Percentiles rank a stretch among this genome's conserved stretches.
Conservation (phyloP, 2,888 invertebrate genomes). For the Catocala sponsa region DNA sequence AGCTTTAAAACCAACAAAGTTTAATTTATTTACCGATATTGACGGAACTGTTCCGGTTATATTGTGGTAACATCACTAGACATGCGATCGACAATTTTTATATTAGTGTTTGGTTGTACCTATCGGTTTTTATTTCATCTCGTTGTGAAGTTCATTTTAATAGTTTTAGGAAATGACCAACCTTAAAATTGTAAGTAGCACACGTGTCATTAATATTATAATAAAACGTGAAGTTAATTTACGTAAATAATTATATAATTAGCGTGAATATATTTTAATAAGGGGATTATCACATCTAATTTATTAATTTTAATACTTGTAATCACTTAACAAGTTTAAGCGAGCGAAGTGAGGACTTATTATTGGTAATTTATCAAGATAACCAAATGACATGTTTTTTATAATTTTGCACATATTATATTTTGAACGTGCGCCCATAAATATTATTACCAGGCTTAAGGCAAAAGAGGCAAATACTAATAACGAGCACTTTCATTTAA, state of each 20-base stretch:
- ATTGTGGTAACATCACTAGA: slow-evolving; percentile 32
- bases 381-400: slow-evolving; percentile 31
- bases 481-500: slow-evolving; percentile 42
- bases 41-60: slow-evolving; percentile 26
- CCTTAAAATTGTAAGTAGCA: background rate
- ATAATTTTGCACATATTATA: slow-evolving; percentile 36
- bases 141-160: slow-evolving; percentile 1
- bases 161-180: slow-evolving; percentile 12
- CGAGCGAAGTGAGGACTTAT: slow-evolving; percentile 24
- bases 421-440: slow-evolving; percentile 42
- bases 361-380: slow-evolving; percentile 41
- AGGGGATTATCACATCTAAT: slow-evolving; percentile 31
- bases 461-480: slow-evolving; percentile 41
- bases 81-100: slow-evolving; percentile 9
- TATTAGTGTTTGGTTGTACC: slow-evolving; percentile 11
- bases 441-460: slow-evolving; percentile 41
- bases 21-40: slow-evolving; percentile 27
- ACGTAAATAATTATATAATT: slow-evolving; percentile 38
- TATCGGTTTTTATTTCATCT: background rate
- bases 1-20: slow-evolving; percentile 29
- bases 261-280: slow-evolving; percentile 28
- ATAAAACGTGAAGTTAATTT: slow-evolving; percentile 17
- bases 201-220: slow-evolving; percentile 8
- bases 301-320: slow-evolving; percentile 35
- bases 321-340: slow-evolving; percentile 31